These are phyloP conservation scores for Vanessa atalanta DNA, from an alignment of 1,140 invertebrate genomes.

Conservation along the genomic window DNA sequence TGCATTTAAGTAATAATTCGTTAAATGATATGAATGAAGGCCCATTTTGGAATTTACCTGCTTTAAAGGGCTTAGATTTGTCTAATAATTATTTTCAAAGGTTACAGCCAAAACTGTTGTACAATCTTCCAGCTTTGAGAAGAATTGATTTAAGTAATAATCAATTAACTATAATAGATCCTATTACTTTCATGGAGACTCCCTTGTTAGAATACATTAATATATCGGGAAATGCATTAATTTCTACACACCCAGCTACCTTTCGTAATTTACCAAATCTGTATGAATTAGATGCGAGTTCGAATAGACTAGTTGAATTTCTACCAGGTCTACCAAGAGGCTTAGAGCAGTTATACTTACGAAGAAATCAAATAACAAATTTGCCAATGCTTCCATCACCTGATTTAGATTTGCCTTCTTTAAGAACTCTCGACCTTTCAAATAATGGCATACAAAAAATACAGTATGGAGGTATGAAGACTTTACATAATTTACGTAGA, in stretches of 20 bases:
- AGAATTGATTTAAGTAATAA: conserved; percentile 91
- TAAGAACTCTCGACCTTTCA: conserved; percentile 88
- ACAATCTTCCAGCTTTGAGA: conserved; percentile 87
- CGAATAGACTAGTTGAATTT: conserved; percentile 87
- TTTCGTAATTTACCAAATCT: conserved; percentile 87
- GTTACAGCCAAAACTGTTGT: conserved; percentile 86
- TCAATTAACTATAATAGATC: conserved; percentile 85
- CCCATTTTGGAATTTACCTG: conserved; percentile 90
- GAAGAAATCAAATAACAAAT: conserved; percentile 86
- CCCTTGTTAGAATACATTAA: conserved; percentile 89
- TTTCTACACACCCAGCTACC: conserved; percentile 85
- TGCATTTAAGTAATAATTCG: conserved; percentile 90
- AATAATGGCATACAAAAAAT: conserved; percentile 89
- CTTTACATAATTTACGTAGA: conserved; percentile 85
- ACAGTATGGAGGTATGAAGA: conserved; percentile 83
- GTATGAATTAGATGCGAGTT: conserved; percentile 89
- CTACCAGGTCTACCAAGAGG: conserved; percentile 87
- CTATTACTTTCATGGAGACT: conserved; percentile 86
- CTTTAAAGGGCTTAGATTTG: conserved; percentile 90
- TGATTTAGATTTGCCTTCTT: conserved; percentile 85
- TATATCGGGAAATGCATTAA: conserved; percentile 87
- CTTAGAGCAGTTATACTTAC: conserved; percentile 88
- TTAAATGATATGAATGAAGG: conserved; percentile 83
- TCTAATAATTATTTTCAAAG: conserved; percentile 88
- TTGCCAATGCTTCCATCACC: conserved; percentile 84